These are phyloP conservation scores for Helicoverpa armigera DNA, from an alignment of 1,140 invertebrate genomes.

Conservation along the genomic window DNA sequence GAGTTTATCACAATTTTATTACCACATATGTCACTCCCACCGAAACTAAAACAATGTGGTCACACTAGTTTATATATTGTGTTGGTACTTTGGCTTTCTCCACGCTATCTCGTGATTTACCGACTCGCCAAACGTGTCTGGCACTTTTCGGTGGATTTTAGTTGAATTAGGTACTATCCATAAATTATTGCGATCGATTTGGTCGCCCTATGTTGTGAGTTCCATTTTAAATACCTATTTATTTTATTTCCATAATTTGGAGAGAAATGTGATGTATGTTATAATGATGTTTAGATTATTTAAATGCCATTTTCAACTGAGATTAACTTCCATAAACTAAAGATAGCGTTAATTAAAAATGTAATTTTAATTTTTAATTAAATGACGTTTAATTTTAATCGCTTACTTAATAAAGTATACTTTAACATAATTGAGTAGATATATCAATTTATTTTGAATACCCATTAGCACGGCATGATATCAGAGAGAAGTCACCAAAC, in stretches of 20 bases:
- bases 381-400: conserved; percentile 18
- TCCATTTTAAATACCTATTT: conserved; percentile 25
- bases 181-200: conserved; percentile 32
- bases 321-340: conserved; percentile 5
- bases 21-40: conserved; percentile 48
- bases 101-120: conserved; percentile 63
- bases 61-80: conserved; percentile 51
- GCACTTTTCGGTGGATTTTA: conserved; percentile 55
- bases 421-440: background rate
- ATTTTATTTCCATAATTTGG: conserved; percentile 39
- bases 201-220: conserved; percentile 36
- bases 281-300: background rate
- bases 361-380: conserved; percentile 7
- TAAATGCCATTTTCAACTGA: background rate
- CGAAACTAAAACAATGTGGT: conserved; percentile 48
- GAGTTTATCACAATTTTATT: conserved; percentile 49
- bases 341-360: background rate
- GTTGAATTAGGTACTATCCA: conserved; percentile 49
- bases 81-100: conserved; percentile 58
- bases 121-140: conserved; percentile 59
- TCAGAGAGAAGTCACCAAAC: background rate
- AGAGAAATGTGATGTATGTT: conserved; percentile 1
- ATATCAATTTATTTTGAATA: conserved; percentile 8
- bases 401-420: background rate
- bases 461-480: background rate